Percentiles rank a stretch among this genome's conserved stretches.
These are phyloP conservation scores for Biston betularia DNA, from an alignment of 2,888 invertebrate species.

Conservation along the genomic window DNA sequence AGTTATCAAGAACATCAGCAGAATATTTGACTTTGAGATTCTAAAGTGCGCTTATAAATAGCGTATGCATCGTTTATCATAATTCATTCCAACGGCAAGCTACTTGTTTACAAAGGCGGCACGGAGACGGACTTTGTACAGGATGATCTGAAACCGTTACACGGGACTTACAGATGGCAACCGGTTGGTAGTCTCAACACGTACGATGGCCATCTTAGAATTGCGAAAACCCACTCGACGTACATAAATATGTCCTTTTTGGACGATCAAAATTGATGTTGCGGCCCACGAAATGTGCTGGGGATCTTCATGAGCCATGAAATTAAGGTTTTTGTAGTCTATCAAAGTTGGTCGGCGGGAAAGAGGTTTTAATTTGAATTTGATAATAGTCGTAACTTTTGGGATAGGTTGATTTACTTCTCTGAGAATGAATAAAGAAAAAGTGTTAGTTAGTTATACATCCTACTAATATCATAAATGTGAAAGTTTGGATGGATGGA, in stretches of 20 bases:
- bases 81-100: slow-evolving; percentile 25
- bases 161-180: slow-evolving; percentile 34
- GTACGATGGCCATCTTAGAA: slow-evolving; percentile 64
- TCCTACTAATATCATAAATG: too few species aligned
- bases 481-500: too few species aligned
- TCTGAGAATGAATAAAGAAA: slow-evolving; percentile 1
- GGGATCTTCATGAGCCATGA: slow-evolving; percentile 35
- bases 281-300: slow-evolving; percentile 30
- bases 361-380: slow-evolving; percentile 29
- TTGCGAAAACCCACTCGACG: slow-evolving; percentile 57
- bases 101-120: slow-evolving; percentile 25
- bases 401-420: slow-evolving; percentile 16
- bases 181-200: slow-evolving; percentile 50
- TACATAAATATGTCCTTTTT: slow-evolving; percentile 57
- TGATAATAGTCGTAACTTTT: slow-evolving; percentile 21
- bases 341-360: slow-evolving; percentile 24
- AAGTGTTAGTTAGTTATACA: too few species aligned
- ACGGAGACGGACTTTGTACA: slow-evolving; percentile 29
- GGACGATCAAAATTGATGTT: slow-evolving; percentile 55
- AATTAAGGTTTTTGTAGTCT: slow-evolving; percentile 37
- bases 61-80: slow-evolving; percentile 5
- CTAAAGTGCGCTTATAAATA: background rate
- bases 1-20: too few species aligned
- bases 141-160: slow-evolving; percentile 38
- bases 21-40: too few species aligned